phyloP scores from a whole-genome alignment of 2,797 vertebrate genomes.

The Tapirus indicus region DNA sequence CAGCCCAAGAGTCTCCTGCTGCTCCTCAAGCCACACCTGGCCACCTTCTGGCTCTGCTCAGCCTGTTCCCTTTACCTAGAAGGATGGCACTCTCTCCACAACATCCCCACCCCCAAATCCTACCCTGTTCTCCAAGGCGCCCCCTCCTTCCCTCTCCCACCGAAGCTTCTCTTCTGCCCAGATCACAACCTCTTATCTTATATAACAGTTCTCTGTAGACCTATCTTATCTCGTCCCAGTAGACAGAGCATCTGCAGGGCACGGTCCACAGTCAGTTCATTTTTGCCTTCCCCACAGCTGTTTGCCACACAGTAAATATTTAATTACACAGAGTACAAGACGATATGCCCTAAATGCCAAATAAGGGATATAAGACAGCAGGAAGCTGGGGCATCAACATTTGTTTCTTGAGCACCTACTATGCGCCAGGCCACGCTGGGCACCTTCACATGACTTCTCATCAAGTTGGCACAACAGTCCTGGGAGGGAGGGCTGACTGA shows the following conservation, averaged over 20 bases:
- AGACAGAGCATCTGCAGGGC: conserved; percentile 36
- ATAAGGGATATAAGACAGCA: background rate
- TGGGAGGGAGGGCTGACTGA: background rate
- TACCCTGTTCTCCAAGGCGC: background rate
- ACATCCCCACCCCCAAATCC: background rate
- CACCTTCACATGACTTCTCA: background rate
- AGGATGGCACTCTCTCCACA: background rate
- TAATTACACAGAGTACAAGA: background rate
- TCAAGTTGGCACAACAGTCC: background rate
- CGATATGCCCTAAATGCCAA: background rate
- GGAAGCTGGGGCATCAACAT: background rate
- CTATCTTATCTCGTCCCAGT: background rate
- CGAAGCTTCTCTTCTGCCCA: background rate
- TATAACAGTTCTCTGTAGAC: background rate
- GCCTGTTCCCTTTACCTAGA: background rate
- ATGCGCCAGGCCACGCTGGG: background rate
- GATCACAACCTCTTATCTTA: background rate
- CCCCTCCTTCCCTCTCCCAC: background rate
- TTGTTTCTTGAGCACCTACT: conserved; percentile 29
- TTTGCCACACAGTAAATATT: background rate
- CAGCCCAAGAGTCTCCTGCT: background rate
- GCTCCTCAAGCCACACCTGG: background rate
- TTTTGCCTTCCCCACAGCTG: background rate
- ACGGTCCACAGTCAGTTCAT: background rate
- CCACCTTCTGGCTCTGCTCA: background rate